Percentiles rank a stretch among this genome's conserved stretches.
phyloP scores from a whole-genome alignment of 2,888 invertebrate species.

The Erannis defoliaria region DNA sequence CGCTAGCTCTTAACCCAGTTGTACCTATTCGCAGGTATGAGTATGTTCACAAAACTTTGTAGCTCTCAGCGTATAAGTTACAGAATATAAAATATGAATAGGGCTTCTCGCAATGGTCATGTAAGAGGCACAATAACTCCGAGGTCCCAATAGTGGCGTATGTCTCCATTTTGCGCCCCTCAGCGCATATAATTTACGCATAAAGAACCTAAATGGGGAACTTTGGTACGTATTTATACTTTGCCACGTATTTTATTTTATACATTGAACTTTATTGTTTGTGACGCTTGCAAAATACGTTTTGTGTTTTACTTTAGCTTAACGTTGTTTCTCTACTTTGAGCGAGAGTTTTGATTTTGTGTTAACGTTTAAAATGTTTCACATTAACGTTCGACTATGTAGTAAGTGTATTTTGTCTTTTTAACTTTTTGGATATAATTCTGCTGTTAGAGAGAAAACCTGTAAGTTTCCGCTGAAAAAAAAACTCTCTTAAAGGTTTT shows the following conservation, averaged over 20 bases:
- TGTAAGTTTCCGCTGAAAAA: no score
- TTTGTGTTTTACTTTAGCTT: conserved; percentile 46
- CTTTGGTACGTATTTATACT: conserved; percentile 75
- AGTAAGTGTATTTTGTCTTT: no score
- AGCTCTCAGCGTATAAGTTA: conserved; percentile 55
- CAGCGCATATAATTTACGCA: conserved; percentile 81
- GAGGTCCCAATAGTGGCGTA: conserved; percentile 76
- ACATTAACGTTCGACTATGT: neutral
- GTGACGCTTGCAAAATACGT: conserved; percentile 58
- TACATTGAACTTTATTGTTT: conserved; percentile 61
- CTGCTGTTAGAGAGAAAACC: no score
- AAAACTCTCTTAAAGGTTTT: no score
- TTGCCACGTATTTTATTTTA: conserved; percentile 71
- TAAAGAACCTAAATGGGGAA: conserved; percentile 78
- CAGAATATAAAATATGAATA: conserved; percentile 78
- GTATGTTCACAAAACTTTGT: conserved; percentile 7
- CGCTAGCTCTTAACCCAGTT: conserved; percentile 9
- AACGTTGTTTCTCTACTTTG: conserved; percentile 26
- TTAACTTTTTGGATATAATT: no score
- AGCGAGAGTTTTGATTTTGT: conserved; percentile 14
- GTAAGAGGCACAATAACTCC: conserved; percentile 73
- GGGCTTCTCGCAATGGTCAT: conserved; percentile 63
- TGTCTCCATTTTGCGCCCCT: conserved; percentile 82
- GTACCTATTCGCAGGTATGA: neutral
- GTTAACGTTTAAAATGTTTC: neutral